Base-by-base conservation (phyloP, 1,140 invertebrate genomes). In the Aphaenogaster floridana region DNA sequence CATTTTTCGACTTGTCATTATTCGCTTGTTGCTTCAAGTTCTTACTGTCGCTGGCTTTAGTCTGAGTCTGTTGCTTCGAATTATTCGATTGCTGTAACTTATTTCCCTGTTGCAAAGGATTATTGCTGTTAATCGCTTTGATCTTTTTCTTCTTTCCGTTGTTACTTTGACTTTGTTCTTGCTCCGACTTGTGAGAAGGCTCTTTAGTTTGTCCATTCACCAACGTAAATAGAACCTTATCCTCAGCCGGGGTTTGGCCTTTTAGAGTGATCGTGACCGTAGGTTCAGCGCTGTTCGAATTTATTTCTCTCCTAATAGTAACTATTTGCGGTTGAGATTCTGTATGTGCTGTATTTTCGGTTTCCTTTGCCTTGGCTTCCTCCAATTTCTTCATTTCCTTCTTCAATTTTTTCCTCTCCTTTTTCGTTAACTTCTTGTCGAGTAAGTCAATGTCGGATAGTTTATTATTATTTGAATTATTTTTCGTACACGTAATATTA, bases 251-350 rank as follows among this genome's bases (percentile, higher is more conserved):
- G 2, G 97, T 97, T 88, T 97, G 96, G 15, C 97, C 97, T 90
- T 97, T 97, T 13, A 97, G 94, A 1, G 97, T 97, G 50, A 98
- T 97, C 0, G 97, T 98, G 3, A 98, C 97, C 7, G 97, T 97
- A 45, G 97, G 97, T 87, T 97, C 97, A 15, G 96, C 95, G 89
- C 96, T 96, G 80, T 96, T 96, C 7, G 96, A 96, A 87, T 97
- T 96, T 94, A 97, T 96, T 0, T 97, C 96, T 36, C 97, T 94
- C 72, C 97, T 96, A 88, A 98, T 97, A 2, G 97, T 98, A 5
- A 98, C 97, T 93, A 97, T 97, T 80, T 97, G 96, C 48, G 96
- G 96, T 5, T 95, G 93, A 68, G 93, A 93, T 21, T 95, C 94
- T 8, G 88, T 39, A 84, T 92, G 94, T 11, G 93, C 52, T 91